A percentile compares a stretch with the other conserved stretches of the same genome.
Conservation (phyloP, 2,888 invertebrate species). For the Stenolophus ochropezus region DNA sequence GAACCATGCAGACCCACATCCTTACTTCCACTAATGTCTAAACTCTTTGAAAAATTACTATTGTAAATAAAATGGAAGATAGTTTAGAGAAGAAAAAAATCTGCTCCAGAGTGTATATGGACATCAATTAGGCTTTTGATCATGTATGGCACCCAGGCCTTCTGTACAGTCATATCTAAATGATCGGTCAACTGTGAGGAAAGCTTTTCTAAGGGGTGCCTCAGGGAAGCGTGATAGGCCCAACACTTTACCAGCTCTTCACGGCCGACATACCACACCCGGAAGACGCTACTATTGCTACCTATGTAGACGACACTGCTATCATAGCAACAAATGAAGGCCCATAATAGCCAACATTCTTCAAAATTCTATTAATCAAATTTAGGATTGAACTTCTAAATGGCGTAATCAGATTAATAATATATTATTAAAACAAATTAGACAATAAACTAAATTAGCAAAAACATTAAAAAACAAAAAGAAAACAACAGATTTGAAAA, state of each 20-base stretch:
- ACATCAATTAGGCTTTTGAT: not conserved
- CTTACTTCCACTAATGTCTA: conserved; percentile 62
- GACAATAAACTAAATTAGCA: too few relatives aligned
- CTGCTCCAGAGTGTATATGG: not conserved
- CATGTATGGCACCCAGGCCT: not conserved
- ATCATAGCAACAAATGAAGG: not conserved
- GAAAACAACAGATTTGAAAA: too few relatives aligned
- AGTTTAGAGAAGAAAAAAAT: conserved; percentile 15
- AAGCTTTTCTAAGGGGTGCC: not conserved
- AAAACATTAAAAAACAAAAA: too few relatives aligned
- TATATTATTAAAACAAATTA: too few relatives aligned
- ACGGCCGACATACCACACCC: not conserved
- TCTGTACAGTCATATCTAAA: not conserved
- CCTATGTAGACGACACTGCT: not conserved
- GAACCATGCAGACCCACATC: conserved; percentile 63
- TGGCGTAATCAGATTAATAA: too few relatives aligned
- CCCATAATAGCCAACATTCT: too few relatives aligned
- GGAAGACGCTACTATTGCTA: not conserved
- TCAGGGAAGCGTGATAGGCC: not conserved
- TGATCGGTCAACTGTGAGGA: not conserved
- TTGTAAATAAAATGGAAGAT: conserved; percentile 44
- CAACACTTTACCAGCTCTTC: not conserved
- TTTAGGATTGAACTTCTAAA: too few relatives aligned
- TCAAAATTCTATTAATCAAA: too few relatives aligned
- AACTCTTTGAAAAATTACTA: conserved; percentile 63